phyloP scores from a whole-genome alignment of 2,797 vertebrate species.

The Thalassophryne amazonica region DNA sequence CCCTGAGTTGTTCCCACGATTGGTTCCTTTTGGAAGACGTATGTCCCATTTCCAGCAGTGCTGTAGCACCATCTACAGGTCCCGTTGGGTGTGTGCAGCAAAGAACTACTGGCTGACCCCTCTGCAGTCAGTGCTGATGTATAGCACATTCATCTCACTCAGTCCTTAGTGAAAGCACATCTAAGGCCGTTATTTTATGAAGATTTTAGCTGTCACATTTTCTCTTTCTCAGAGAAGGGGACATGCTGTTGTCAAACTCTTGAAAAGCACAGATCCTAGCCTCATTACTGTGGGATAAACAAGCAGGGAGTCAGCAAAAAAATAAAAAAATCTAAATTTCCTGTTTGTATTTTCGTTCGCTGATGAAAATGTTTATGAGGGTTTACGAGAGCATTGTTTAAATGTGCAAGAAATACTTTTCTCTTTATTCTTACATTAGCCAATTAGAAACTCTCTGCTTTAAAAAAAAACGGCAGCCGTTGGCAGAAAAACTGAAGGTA shows the following conservation, averaged over 20 bases:
- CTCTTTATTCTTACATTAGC: constrained; percentile 52
- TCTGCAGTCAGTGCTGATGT: constrained; percentile 77
- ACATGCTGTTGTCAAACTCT: constrained; percentile 74
- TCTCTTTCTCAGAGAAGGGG: constrained; percentile 54
- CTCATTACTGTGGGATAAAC: constrained; percentile 82
- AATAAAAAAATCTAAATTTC: constrained; percentile 42
- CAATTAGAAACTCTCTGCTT: constrained; percentile 69
- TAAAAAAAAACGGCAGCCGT: constrained; percentile 45
- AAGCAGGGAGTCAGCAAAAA: constrained; percentile 39
- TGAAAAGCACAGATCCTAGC: constrained; percentile 70
- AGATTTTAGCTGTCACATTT: constrained; percentile 78
- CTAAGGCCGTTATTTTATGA: constrained; percentile 77
- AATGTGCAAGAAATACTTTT: constrained; percentile 44
- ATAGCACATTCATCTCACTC: constrained; percentile 78
- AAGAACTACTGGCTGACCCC: constrained; percentile 85
- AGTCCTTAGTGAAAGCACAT: constrained; percentile 74
- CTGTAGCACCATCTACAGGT: constrained; percentile 82
- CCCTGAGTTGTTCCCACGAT: constrained; percentile 69
- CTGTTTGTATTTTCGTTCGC: constrained; percentile 64
- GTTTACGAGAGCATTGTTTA: constrained; percentile 65
- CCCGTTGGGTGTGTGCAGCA: constrained; percentile 40
- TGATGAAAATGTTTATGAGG: constrained; percentile 68
- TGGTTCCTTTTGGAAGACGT: constrained; percentile 57
- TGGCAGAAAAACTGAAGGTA: constrained; percentile 38
- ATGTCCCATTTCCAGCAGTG: constrained; percentile 62